Evolutionary conservation across 2,797 vertebrate genomes (phyloP), one percentile per base, ranked within the genome.

Genomic region (Oryzias sinensis): DNA sequence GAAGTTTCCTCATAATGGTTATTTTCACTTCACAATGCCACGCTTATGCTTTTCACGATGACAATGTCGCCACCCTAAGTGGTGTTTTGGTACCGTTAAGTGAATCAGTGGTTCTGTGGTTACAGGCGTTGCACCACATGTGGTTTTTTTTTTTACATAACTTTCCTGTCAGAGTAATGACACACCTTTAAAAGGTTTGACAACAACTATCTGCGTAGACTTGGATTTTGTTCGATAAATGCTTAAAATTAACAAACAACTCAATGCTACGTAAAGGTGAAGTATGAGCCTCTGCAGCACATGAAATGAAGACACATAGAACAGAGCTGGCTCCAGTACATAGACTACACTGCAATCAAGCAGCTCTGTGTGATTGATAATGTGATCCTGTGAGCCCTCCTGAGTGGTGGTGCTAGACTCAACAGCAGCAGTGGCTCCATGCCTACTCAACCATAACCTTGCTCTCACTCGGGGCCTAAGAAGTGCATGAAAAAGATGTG

Each of bases 321-420:
- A 22, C 24, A 64, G 29, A 22, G 47, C 1, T 3, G 9, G 51
- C 37, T 54, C 47, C 40, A 18, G 29, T 25, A 42, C 53, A 37
- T 51, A 69, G 43, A 49, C 48, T 59, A 59, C 42, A 33, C 14
- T 59, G 62, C 49, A 56, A 77, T 72, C 63, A 68, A 74, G 62
- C 53, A 62, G 65, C 43, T 49, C 62, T 65, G 65, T 72, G 73
- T 90, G 89, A 92, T 85, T 89, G 89, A 89, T 90, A 88, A 85
- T 82, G 81, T 89, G 87, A 90, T 88, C 82, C 76, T 74, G 76
- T 81, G 83, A 90, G 90, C 85, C 82, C 81, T 85, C 80, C 71
- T 79, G 77, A 86, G 84, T 69, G 41, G 76, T 59, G 16, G 63
- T 22, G 17, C 47, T 16, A 61, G 75, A 69, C 83, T 83, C 76